Evolutionary conservation across 2,888 invertebrate species (phyloP), one percentile per base, ranked within the genome.

Genomic region (Pristionchus arcanus): DNA sequence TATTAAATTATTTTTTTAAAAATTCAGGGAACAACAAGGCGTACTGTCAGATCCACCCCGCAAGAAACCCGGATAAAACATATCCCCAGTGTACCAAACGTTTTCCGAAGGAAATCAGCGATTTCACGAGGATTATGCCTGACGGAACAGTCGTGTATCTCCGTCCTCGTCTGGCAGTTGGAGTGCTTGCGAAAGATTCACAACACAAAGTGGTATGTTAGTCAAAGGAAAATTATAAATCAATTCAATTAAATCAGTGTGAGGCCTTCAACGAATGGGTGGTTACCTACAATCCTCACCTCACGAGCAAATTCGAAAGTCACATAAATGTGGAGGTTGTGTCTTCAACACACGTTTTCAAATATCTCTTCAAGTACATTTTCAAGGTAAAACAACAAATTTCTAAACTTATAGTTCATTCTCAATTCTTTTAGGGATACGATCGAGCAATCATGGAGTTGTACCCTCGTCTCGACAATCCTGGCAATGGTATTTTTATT

Each of bases 311-410:
- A 31, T 77, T 37, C 19, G 49, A 31, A 19, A 16, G 25, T 7
- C 77, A 77, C 37, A 31, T 77, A 1, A 77, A 77, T 42, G 49
- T 77, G 42, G 77, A 77, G 31, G 77, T 77, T 7, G 77, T 77
- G n/a, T 34, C 77, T 21, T 11, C 19, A 42, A 49, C 49, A 0
- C 77, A 77, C 37, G 42, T 77, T 0, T 19, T 42, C 15, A 77
- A 77, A 21, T 77, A 77, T n/a, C 19, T 77, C 21, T 77, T 25
- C n/a, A 77, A 77, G 25, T 74, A 74, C 74, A 74, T 74, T 31
- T 74, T n/a, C 74, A 74, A 74, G 34, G 74, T 74, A 34, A 34
- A 3, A 34, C 11, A n/a, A n/a, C 9, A 11, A 37, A 21, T 28
- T n/a, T 66, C 66, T 34, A 31, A 74, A 34, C 15, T 34, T 2